Evolutionary conservation across 2,888 invertebrate species (phyloP).

Genomic region (Hyles lineata): DNA sequence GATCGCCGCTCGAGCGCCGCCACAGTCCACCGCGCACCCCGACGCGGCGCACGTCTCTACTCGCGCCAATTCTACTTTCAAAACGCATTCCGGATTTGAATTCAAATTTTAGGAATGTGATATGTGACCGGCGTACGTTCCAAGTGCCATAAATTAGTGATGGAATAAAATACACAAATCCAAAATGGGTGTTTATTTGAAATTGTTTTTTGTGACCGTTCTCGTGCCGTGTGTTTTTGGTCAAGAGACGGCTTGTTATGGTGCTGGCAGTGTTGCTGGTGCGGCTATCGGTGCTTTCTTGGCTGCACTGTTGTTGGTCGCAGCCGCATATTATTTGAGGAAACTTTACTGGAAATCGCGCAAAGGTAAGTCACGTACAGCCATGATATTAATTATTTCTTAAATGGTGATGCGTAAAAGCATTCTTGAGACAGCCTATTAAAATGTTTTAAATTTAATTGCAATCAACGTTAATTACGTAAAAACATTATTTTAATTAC

Average conservation of each 20-base stretch:
- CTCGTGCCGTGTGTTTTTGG: constrained; percentile 76
- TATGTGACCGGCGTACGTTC: constrained; percentile 59
- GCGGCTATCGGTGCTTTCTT: constrained; percentile 89
- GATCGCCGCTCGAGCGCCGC: constrained; percentile 32
- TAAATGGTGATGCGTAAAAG: not conserved
- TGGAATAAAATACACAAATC: constrained; percentile 38
- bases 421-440: not conserved
- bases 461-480: not conserved
- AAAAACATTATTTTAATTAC: not conserved
- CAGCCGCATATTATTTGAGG: constrained; percentile 84
- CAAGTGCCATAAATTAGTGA: constrained; percentile 80
- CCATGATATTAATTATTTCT: not conserved
- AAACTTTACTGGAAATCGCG: constrained; percentile 86
- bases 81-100: constrained; percentile 63
- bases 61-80: constrained; percentile 46
- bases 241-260: constrained; percentile 85
- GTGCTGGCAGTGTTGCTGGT: constrained; percentile 88
- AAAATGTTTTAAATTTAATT: constrained; percentile 4
- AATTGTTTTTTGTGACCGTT: constrained; percentile 76
- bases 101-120: constrained; percentile 75
- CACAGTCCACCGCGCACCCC: constrained; percentile 76
- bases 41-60: constrained; percentile 67
- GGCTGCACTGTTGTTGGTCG: constrained; percentile 86
- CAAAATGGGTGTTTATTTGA: constrained; percentile 76
- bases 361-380: constrained; percentile 72